Evolutionary conservation across 2,113 vertebrate species (phyloP).

Genomic region (Ciconia stormi): DNA sequence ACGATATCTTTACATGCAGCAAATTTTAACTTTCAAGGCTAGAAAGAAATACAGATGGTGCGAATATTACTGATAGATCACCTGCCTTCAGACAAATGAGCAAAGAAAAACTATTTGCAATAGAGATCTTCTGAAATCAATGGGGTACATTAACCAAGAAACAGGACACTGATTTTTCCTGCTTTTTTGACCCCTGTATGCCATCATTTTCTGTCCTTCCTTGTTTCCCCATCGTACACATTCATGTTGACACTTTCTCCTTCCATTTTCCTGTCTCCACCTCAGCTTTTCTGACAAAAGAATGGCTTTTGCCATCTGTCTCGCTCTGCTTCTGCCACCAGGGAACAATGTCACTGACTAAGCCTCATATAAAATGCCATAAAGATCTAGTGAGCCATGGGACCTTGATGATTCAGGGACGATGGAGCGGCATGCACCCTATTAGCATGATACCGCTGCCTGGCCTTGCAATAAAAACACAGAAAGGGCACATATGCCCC

Average conservation of each 20-base stretch:
- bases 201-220: background rate
- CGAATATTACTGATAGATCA: background rate
- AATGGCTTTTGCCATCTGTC: slow-evolving; percentile 6
- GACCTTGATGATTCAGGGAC: background rate
- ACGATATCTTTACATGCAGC: fast-evolving
- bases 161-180: background rate
- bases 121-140: background rate
- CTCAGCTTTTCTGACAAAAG: background rate
- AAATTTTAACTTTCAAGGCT: background rate
- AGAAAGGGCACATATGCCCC: background rate
- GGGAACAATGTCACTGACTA: background rate
- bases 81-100: background rate
- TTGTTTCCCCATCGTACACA: background rate
- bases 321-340: background rate
- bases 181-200: background rate
- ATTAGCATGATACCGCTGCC: background rate
- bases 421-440: background rate
- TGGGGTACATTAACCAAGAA: background rate
- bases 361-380: background rate
- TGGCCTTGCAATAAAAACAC: background rate
- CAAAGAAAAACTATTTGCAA: background rate
- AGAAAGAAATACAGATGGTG: background rate
- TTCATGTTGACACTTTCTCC: background rate
- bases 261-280: background rate
- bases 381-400: background rate